These are phyloP conservation scores for Cryptoblepharus egeriae DNA, from an alignment of 2,797 vertebrate species.

Conservation along the genomic window DNA sequence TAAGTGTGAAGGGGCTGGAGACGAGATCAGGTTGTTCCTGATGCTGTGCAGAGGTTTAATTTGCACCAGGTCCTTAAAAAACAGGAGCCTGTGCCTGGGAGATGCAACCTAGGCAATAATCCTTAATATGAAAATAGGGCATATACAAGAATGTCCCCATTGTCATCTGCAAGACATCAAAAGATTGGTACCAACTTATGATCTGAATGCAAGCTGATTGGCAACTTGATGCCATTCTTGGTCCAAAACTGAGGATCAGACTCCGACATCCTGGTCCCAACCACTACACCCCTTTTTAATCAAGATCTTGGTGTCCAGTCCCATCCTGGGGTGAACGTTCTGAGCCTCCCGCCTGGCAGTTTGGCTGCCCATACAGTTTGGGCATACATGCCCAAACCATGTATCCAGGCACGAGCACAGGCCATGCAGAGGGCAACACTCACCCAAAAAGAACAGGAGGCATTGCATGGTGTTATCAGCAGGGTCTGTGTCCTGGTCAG, in stretches of 20 bases:
- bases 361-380: not conserved
- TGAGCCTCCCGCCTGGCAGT: too few species aligned
- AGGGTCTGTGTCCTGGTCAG: not conserved
- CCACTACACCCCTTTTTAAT: not conserved
- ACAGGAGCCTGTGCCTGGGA: too few species aligned
- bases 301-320: not conserved
- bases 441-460: slow-evolving; percentile 13
- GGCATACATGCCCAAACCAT: too few species aligned
- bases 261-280: not conserved
- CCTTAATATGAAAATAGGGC: not conserved
- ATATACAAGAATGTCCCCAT: not conserved
- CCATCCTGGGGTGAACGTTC: not conserved
- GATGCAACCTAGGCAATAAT: too few species aligned
- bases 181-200: not conserved
- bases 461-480: not conserved
- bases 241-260: not conserved
- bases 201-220: not conserved
- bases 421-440: slow-evolving; percentile 1
- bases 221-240: not conserved
- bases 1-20: too few species aligned
- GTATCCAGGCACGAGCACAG: not conserved
- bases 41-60: too few species aligned
- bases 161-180: not conserved
- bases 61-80: too few species aligned
- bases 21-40: too few species aligned